Evolutionary conservation across 2,888 invertebrate species (phyloP).

Genomic region (Drosophila demipolita): DNA sequence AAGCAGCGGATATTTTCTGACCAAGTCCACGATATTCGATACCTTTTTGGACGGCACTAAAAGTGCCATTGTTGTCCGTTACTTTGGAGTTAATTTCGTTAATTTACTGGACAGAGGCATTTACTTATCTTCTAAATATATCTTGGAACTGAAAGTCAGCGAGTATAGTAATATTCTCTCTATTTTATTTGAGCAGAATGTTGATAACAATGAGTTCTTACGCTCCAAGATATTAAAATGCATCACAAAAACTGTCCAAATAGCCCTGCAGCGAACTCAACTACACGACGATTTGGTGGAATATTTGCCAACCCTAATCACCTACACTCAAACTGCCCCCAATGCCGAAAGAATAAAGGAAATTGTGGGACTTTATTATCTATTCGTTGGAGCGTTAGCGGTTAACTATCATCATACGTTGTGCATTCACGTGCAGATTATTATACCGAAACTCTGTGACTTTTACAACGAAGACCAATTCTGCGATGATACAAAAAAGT

Average conservation of each 20-base stretch:
- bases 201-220: conserved; percentile 59
- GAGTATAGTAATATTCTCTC: conserved; percentile 81
- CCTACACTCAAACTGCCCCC: conserved; percentile 51
- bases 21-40: conserved; percentile 64
- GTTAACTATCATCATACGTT: conserved; percentile 78
- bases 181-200: conserved; percentile 77
- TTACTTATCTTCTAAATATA: conserved; percentile 68
- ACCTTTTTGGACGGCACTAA: conserved; percentile 77
- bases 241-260: conserved; percentile 76
- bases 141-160: conserved; percentile 72
- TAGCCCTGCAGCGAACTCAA: conserved; percentile 74
- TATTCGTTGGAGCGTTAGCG: conserved; percentile 75
- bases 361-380: conserved; percentile 73
- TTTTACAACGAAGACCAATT: conserved; percentile 74
- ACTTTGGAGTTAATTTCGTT: conserved; percentile 77
- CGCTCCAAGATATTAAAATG: conserved; percentile 71
- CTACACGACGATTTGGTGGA: conserved; percentile 76
- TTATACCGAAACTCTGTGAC: conserved; percentile 76
- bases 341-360: conserved; percentile 70
- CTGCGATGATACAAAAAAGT: conserved; percentile 73
- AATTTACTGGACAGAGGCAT: conserved; percentile 79
- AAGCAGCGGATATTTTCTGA: conserved; percentile 61
- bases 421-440: conserved; percentile 71
- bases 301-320: conserved; percentile 73
- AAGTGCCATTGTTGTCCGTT: conserved; percentile 52